Evolutionary conservation across 2,888 invertebrate species (phyloP), one percentile per base, ranked within the genome.

Genomic region (Zeuzera pyrina): DNA sequence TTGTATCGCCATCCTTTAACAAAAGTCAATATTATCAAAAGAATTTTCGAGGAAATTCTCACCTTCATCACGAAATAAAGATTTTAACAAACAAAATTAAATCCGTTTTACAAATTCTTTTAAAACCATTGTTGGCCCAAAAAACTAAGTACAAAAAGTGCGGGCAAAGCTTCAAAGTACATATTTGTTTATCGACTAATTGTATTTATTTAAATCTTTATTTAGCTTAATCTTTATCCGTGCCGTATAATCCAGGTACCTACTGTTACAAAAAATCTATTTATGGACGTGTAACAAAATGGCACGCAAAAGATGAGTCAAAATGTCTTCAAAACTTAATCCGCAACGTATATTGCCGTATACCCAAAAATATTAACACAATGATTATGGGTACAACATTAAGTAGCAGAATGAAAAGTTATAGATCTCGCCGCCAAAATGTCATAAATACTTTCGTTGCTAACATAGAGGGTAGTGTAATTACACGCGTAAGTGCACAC

Each of bases 201-300:
- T 51, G 68, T 74, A 74, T 79, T 79, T 78, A 66, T 67, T 72
- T 76, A 73, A 78, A 73, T 68, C 66, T 65, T 61, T 42, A 57
- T 62, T 61, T 67, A 47, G 70, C 68, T 79, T 73, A 76, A 70
- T 68, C 68, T 66, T n/a, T n/a, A 71, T 78, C 74, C 76, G 73
- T 65, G 70, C 49, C 38, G 39, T 33, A n/a, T 72, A 77, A 74
- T 73, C 74, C 65, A 46, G 47, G 43, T n/a, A 14, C 47, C 42
- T 49, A 49, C 36, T 34, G 39, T 31, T 37, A 48, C 60, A 73
- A 70, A 74, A 76, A 62, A 45, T 61, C 43, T 60, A 64, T 71
- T 72, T 72, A 76, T n/a, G n/a, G n/a, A n/a, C 74, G 70, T 77
- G 70, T 49, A 56, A 56, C 48, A 57, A 59, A 65, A 67, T 64